Evolutionary conservation across 2,888 invertebrate genomes (phyloP).

Genomic region (Caenorhabditis zanzibari): DNA sequence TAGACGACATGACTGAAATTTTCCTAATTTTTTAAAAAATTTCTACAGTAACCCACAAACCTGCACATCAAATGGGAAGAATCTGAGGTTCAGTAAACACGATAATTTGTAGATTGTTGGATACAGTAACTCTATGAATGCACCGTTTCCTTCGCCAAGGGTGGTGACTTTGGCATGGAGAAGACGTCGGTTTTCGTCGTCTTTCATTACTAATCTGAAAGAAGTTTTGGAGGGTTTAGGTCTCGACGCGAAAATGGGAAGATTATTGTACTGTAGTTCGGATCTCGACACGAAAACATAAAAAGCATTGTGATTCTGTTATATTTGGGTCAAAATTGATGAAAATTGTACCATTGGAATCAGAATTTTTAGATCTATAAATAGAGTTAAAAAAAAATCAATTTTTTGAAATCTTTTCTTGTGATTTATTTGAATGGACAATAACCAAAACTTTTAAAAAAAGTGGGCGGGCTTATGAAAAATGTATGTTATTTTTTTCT

Average conservation of each 20-base stretch:
- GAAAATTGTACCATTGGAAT: too few relatives aligned
- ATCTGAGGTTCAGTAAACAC: constrained; percentile 72
- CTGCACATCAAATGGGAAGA: constrained; percentile 78
- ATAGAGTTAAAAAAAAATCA: too few relatives aligned
- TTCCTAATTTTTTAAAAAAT: constrained; percentile 5
- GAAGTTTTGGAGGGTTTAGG: not conserved
- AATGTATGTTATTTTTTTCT: too few relatives aligned
- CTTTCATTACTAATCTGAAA: constrained; percentile 78
- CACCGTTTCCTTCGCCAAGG: constrained; percentile 68
- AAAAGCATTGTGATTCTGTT: too few relatives aligned
- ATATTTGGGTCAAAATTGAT: too few relatives aligned
- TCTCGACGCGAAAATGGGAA: not conserved
- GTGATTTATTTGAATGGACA: too few relatives aligned
- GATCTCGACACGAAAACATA: too few relatives aligned
- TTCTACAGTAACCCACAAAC: constrained; percentile 26
- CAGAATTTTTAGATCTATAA: too few relatives aligned
- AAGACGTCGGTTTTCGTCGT: constrained; percentile 77
- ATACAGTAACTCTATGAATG: constrained; percentile 78
- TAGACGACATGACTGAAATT: constrained; percentile 75
- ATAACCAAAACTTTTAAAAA: too few relatives aligned
- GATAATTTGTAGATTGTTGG: constrained; percentile 80
- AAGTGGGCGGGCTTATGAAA: too few relatives aligned
- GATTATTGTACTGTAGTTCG: too few relatives aligned
- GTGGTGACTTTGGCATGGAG: constrained; percentile 78
- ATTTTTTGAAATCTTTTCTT: too few relatives aligned